Evolutionary conservation across 2,888 invertebrate species (phyloP), one percentile per base, ranked within the genome.

Genomic region (Helobdella robusta): DNA sequence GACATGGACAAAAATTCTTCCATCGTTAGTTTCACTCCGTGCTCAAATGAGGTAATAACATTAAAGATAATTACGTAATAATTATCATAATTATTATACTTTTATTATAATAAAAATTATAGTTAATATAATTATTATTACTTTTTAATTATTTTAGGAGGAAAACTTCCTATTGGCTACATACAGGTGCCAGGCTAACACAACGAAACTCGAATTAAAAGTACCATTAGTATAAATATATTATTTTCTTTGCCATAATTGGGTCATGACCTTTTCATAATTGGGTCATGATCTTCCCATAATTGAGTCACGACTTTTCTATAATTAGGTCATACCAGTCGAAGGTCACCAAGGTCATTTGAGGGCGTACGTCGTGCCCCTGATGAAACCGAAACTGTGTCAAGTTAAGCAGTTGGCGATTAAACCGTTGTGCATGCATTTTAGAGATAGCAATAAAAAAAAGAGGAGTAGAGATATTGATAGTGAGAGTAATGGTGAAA

Each of bases 171-270:
- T 89, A 59, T 79, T 92, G 69, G 91, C 89, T 11, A 92, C 92
- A 1, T 91, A 92, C 75, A 84, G 92, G 68, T 94, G 94, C 77
- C 93, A 94, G 82, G 87, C 91, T 18, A 91, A 92, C 73, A 91
- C 91, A 0, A 90, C 89, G 70, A 83, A 91, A 56, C 82, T 95
- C 67, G 92, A 93, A 82, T 83, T 94, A 69, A 86, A 88, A 78
- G 84, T 94, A 71, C 84, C 88, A 63, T 87, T 28, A 30, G 36
- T 58, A 4, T 18, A 8, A 8, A 52, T 11, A 8, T 8, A 40
- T 40, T 40, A 40, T 15, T 40, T 40, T 40, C 32, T 2, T 56
- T 56, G 8, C 32, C 6, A 56, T 30, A 56, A 6, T 30, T 8
- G 6, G 6, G 28, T 30, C 32, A 5, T n/a, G n/a, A n/a, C n/a